Base-by-base conservation (phyloP, 2,888 invertebrate species). In the Acrobasis consociella region DNA sequence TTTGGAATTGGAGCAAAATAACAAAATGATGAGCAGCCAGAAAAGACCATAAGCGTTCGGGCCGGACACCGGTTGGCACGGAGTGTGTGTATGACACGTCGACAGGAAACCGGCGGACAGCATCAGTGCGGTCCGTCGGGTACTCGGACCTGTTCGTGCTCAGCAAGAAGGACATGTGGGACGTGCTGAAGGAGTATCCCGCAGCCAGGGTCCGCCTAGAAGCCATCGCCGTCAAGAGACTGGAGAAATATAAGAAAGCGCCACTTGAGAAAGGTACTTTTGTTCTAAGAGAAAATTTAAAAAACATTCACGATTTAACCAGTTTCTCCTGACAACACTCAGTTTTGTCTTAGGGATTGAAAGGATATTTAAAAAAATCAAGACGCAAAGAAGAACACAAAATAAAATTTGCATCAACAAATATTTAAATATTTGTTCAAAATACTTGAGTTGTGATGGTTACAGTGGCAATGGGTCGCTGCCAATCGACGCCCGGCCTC, bases 91-190 rank as follows among this genome's bases (percentile, higher is more conserved):
- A 89, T 91, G 91, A 90, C 91, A 92, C 91, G 91, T 92, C 87
- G 88, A 87, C 94, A 97, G 99, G 99, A 84, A 99, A 99, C 94
- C 95, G 99, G 85, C 95, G 99, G 90, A 99, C 99, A 86, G 99
- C 99, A 75, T 98, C 98, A 80, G 99, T 99, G 77, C 95, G 98
- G 76, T 99, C 99, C 65, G 99, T 99, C 69, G 99, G 99, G 77
- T 99, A 99, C 93, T 99, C 99, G 89, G 99, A 99, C 93, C 95
- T 99, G 80, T 99, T 99, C 94, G 99, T 99, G 85, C 95, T 99
- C 76, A 98, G 98, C 91, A 99, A 99, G 94, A 98, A 98, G 94
- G 99, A 99, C 94, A 98, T 99, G 97, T 99, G 99, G 99, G 99
- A 99, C 91, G 99, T 99, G 71, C 95, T 98, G 70, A 98, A 99